These are phyloP conservation scores for Ganaspis sp. DNA, from an alignment of 1,140 invertebrate genomes.

Conservation along the genomic window DNA sequence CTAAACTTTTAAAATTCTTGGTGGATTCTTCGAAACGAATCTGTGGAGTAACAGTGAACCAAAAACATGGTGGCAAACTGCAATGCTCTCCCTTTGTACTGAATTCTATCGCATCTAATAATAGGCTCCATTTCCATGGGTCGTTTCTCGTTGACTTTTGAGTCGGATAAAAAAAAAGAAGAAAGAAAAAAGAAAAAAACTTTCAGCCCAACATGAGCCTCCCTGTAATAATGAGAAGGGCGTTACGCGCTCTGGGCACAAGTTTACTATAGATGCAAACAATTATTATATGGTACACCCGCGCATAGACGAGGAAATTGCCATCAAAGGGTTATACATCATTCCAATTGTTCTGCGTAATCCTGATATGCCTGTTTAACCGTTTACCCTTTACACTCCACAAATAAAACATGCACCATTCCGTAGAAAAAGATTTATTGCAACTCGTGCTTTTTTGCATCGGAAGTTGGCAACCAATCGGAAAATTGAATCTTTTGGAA, in stretches of 20 bases:
- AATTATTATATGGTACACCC: not conserved
- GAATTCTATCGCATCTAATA: constrained; percentile 57
- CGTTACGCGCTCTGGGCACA: constrained; percentile 43
- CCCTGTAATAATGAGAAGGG: not conserved
- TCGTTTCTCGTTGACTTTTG: constrained; percentile 38
- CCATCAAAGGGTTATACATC: not conserved
- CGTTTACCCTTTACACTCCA: not conserved
- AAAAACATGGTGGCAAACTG: not conserved
- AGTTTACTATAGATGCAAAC: not conserved
- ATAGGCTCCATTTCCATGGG: constrained; percentile 49
- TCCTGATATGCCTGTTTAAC: not conserved
- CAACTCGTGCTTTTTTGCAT: too few species aligned
- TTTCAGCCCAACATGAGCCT: not conserved
- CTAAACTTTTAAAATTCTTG: constrained; percentile 6
- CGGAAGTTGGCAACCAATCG: too few species aligned
- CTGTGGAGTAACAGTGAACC: constrained; percentile 2
- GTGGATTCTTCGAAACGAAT: not conserved
- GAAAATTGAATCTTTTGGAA: too few species aligned
- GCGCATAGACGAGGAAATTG: not conserved
- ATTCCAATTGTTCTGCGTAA: not conserved
- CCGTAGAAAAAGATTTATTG: too few species aligned
- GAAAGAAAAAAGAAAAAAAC: not conserved
- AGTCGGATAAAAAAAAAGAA: constrained; percentile 52
- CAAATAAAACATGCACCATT: not conserved
- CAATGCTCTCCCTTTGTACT: constrained; percentile 12